Conservation (phyloP, 2,797 vertebrate genomes). For the Parauchenoglanis ngamensis region DNA sequence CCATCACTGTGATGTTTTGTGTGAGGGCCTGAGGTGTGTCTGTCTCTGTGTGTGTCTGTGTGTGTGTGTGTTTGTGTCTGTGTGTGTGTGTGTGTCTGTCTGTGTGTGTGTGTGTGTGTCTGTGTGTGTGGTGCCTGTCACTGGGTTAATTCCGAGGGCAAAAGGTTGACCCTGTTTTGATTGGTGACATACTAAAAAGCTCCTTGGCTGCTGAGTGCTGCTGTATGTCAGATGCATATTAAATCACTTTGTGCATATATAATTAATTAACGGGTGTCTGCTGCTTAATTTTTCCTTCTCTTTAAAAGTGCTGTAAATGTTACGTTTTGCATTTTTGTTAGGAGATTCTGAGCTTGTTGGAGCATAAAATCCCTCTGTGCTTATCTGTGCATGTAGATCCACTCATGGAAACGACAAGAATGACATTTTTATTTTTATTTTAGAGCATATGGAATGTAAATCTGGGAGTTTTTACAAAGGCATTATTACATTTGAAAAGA, state of each 20-base stretch:
- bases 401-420: background rate
- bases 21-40: conserved; percentile 36
- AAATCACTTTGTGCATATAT: conserved; percentile 21
- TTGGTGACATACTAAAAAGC: conserved; percentile 31
- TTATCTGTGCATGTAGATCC: conserved; percentile 4
- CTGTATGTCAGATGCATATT: conserved; percentile 32
- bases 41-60: too few relatives aligned
- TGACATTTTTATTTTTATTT: too few relatives aligned
- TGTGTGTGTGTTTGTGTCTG: too few relatives aligned
- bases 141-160: conserved; percentile 42
- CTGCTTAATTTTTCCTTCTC: background rate
- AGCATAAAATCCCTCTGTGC: background rate
- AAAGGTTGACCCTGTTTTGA: conserved; percentile 39
- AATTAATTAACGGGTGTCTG: conserved; percentile 26
- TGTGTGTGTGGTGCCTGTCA: conserved; percentile 21
- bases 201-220: conserved; percentile 1
- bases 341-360: background rate
- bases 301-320: background rate
- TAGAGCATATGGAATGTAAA: background rate
- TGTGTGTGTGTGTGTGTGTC: background rate
- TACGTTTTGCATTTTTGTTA: background rate
- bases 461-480: background rate
- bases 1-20: conserved; percentile 44
- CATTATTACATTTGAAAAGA: background rate
- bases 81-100: conserved; percentile 13